Conservation (phyloP, 2,113 vertebrate species). For the Carassius auratus region DNA sequence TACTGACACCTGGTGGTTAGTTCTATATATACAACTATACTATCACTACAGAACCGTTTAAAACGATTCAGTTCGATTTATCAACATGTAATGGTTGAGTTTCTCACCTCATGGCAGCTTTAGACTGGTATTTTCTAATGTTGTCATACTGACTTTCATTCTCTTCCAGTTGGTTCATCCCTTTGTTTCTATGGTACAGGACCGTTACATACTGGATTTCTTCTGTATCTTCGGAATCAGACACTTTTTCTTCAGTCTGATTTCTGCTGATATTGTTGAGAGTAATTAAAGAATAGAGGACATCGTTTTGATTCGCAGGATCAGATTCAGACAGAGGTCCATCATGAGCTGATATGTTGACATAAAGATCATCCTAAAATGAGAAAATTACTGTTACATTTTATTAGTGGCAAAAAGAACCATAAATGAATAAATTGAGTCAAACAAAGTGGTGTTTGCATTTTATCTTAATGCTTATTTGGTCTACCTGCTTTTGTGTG, state of each 20-base stretch:
- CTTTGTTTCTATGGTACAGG: neutral
- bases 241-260: neutral
- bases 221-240: neutral
- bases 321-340: neutral
- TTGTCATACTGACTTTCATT: neutral
- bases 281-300: neutral
- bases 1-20: too few species aligned
- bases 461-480: too few species aligned
- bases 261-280: neutral
- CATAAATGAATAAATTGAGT: too few species aligned
- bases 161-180: neutral
- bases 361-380: conserved; percentile 15
- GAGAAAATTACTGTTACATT: neutral
- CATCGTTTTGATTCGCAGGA: neutral
- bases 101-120: neutral
- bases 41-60: too few species aligned
- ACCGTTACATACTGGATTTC: neutral
- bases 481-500: too few species aligned
- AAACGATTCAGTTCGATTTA: neutral
- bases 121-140: neutral
- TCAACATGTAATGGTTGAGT: neutral
- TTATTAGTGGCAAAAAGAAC: too few species aligned
- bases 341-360: neutral
- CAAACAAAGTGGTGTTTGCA: too few species aligned
- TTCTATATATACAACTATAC: too few species aligned